Conservation (phyloP, 2,113 vertebrate genomes). For the Macaca fascicularis region DNA sequence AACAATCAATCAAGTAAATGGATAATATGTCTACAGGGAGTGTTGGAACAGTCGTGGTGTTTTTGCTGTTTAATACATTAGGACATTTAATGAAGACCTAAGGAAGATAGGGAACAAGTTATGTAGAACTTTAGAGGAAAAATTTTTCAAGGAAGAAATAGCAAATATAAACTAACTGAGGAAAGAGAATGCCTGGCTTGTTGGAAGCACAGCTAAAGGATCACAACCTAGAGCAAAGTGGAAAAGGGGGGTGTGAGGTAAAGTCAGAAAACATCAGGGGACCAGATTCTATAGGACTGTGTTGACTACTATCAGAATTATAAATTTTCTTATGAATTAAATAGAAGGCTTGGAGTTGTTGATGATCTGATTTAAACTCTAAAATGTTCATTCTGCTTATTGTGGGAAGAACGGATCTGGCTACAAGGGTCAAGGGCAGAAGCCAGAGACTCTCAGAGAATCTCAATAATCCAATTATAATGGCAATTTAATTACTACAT, state of each 20-base stretch:
- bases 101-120: neutral
- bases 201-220: neutral
- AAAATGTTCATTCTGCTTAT: neutral
- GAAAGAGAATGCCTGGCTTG: neutral
- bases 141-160: neutral
- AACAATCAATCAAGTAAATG: neutral
- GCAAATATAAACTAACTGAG: neutral
- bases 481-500: neutral
- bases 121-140: neutral
- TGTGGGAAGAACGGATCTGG: neutral
- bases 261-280: neutral
- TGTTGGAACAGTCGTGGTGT: neutral
- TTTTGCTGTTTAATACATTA: neutral
- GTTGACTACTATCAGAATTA: neutral
- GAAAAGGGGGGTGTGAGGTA: neutral
- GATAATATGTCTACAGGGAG: too few species aligned
- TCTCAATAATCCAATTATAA: neutral
- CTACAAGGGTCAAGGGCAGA: neutral
- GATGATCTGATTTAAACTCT: neutral
- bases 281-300: rapidly evolving
- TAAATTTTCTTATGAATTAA: neutral
- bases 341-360: neutral
- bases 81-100: neutral
- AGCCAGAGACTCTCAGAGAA: neutral
- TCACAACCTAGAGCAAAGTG: neutral